Percentiles rank a stretch among this genome's conserved stretches.
Evolutionary conservation across 1,140 invertebrate species (phyloP).

Genomic region (Sminthurides bifidus): DNA sequence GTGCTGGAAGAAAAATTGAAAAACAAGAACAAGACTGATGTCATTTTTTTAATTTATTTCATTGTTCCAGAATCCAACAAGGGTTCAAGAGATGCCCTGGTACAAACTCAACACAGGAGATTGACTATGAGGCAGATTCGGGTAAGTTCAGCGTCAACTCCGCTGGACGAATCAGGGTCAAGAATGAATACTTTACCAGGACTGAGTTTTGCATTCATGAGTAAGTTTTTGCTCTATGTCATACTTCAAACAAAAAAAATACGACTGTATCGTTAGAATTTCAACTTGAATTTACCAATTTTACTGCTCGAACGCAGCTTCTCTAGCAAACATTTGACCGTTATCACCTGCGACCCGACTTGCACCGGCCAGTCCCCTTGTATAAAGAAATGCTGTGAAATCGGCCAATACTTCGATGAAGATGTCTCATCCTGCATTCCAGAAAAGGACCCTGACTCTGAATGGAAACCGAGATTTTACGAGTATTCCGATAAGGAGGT

Average conservation of each 20-base stretch:
- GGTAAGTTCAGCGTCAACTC: neutral
- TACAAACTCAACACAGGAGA: neutral
- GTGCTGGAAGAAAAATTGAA: too few species aligned
- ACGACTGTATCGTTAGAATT: neutral
- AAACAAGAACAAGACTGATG: too few species aligned
- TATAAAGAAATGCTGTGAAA: conserved; percentile 5
- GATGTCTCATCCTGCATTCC: neutral
- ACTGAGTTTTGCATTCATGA: conserved; percentile 1
- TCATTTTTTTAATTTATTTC: too few species aligned
- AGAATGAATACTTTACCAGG: neutral
- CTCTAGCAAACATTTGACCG: neutral
- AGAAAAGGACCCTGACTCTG: neutral
- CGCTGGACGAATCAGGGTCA: neutral
- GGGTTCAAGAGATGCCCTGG: too few species aligned
- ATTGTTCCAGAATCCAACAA: too few species aligned
- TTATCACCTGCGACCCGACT: conserved; percentile 4
- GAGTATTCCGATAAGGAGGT: neutral
- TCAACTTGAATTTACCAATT: neutral
- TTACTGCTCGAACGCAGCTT: neutral
- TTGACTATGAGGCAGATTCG: neutral
- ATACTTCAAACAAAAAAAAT: neutral
- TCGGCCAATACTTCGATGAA: neutral
- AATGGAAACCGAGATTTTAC: neutral
- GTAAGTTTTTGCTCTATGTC: neutral
- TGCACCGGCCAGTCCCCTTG: conserved; percentile 2